Evolutionary conservation across 1,140 invertebrate genomes (phyloP), one percentile per base, ranked within the genome.

Genomic region (Tetraneura akinire): DNA sequence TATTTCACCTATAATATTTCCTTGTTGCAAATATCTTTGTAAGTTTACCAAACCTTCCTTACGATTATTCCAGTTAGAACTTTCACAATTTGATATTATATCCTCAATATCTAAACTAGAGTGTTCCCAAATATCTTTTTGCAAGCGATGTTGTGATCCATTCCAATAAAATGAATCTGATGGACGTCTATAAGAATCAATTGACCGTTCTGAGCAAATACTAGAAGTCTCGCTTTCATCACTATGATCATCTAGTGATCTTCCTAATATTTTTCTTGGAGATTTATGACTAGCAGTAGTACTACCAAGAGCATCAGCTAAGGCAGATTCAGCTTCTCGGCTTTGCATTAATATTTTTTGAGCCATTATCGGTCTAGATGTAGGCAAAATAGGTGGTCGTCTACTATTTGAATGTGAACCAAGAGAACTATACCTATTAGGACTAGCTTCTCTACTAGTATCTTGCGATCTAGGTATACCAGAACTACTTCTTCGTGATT

Each of bases 151-250:
- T 84, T 92, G 91, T 42, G 92, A 94, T 57, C 92, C 92, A 85
- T 91, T 92, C 90, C 92, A 93, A 47, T 80, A 82, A 73, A 70
- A 80, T 42, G 80, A 74, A 51, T 82, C 81, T 26, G 80, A 80
- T 29, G 81, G 47, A 6, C 81, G 47, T 1, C 80, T 47, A 23
- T 81, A 62, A 29, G 83, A 91, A 84, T 95, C 94, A 83, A 92
- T 92, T 37, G 94, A 96, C 8, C 94, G 87, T 84, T 98, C 96
- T 0, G 96, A 97, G 85, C 95, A 97, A 64, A 97, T 91, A 85
- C 95, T 97, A 49, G 96, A 98, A 3, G 95, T 96, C 85, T 98
- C 96, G 64, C 95, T 97, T 80, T 95, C 93, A 85, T 96, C 94
- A 51, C 94, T 94, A 78, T 95, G 93, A 84, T 95, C 93, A 70